phyloP scores from a whole-genome alignment of 2,797 vertebrate species.

The Prunella strophiata region DNA sequence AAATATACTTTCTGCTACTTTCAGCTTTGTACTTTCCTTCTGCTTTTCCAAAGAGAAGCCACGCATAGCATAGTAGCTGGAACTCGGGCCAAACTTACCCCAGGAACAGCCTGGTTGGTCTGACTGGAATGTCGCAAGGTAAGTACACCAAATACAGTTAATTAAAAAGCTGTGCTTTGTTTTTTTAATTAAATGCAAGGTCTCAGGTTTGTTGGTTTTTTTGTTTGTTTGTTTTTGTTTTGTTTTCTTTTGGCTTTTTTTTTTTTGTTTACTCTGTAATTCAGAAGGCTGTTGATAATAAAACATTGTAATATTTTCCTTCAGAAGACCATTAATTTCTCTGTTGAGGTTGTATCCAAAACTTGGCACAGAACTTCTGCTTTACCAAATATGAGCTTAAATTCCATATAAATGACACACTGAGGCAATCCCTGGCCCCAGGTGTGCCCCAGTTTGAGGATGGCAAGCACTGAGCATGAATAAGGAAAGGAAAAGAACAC shows the following conservation, averaged over 20 bases:
- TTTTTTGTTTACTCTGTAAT: not conserved
- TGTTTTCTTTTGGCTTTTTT: not conserved
- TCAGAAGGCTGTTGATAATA: not conserved
- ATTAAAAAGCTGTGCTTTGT: not conserved
- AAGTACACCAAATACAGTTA: not conserved
- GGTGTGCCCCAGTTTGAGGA: not conserved
- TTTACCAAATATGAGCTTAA: slow-evolving; percentile 8
- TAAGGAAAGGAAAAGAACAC: not conserved
- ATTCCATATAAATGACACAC: not conserved
- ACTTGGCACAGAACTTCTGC: not conserved
- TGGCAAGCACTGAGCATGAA: not conserved
- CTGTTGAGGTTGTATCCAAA: not conserved
- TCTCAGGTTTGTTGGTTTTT: not conserved
- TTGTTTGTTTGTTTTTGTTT: not conserved
- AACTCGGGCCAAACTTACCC: not conserved
- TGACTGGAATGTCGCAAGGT: not conserved
- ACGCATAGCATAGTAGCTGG: not conserved
- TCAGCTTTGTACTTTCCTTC: not conserved
- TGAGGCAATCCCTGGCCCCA: not conserved
- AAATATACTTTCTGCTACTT: not conserved
- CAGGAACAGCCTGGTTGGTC: not conserved
- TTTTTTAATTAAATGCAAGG: slow-evolving; percentile 1
- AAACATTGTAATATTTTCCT: not conserved
- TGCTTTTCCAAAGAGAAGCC: not conserved
- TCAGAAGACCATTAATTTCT: not conserved